Evolutionary conservation across 1,140 invertebrate genomes (phyloP).

Genomic region (Hesperophylax magnus): DNA sequence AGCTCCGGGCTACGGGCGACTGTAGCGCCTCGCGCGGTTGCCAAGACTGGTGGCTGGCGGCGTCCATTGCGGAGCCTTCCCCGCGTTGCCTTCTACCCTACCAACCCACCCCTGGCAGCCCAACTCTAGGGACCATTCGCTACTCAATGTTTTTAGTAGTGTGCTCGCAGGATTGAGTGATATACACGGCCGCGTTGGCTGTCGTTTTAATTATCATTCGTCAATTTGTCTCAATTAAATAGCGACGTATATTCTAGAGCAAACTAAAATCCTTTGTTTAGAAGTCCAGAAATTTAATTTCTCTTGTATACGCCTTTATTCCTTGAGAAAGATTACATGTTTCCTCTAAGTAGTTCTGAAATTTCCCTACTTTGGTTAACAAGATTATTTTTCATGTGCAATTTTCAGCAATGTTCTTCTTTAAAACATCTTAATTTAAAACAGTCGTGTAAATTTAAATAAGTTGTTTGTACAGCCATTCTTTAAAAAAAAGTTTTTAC

Average conservation of each 20-base stretch:
- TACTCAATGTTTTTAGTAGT: slow-evolving; percentile 33
- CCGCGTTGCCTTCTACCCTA: not conserved
- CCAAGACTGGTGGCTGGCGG: slow-evolving; percentile 49
- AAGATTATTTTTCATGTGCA: too few relatives aligned
- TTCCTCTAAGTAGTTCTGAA: too few relatives aligned
- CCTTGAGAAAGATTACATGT: too few relatives aligned
- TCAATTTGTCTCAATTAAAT: slow-evolving; percentile 42
- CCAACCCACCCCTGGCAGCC: slow-evolving; percentile 14
- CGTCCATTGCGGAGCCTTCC: slow-evolving; percentile 40
- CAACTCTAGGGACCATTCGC: slow-evolving; percentile 29
- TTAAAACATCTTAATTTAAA: too few relatives aligned
- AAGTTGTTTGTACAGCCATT: too few relatives aligned
- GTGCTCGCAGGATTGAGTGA: slow-evolving; percentile 49
- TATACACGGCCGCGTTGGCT: slow-evolving; percentile 41
- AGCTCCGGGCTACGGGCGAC: slow-evolving; percentile 46
- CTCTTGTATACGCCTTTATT: too few relatives aligned
- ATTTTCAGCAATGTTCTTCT: too few relatives aligned
- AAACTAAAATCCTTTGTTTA: too few relatives aligned
- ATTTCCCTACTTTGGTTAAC: too few relatives aligned
- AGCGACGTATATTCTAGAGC: not conserved
- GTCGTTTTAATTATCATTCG: slow-evolving; percentile 52
- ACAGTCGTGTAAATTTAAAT: too few relatives aligned
- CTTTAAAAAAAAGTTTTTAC: too few relatives aligned
- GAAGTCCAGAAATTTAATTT: too few relatives aligned
- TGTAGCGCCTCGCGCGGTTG: slow-evolving; percentile 44